A percentile compares a stretch with the other conserved stretches of the same genome.
These are phyloP conservation scores for Philereme transversata DNA, from an alignment of 2,888 invertebrate species.

Conservation along the genomic window DNA sequence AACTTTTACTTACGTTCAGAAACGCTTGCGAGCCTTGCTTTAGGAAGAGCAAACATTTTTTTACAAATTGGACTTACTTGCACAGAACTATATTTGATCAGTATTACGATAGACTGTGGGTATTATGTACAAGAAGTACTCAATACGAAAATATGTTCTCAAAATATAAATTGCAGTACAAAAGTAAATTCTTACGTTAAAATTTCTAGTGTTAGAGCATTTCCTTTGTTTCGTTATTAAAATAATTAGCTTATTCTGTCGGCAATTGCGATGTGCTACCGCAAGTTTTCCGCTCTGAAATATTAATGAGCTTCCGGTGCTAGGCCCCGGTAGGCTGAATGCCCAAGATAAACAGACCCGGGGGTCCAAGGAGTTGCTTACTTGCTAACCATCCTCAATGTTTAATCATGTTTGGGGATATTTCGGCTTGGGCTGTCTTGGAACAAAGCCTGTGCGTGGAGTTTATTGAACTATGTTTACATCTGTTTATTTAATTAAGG, in stretches of 20 bases:
- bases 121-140: constrained; percentile 1
- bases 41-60: no score
- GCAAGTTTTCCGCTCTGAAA: constrained; percentile 36
- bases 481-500: no score
- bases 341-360: constrained; percentile 38
- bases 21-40: no score
- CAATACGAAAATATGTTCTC: constrained; percentile 18
- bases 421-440: constrained; percentile 27
- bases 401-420: constrained; percentile 39
- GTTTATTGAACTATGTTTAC: constrained; percentile 24
- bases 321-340: constrained; percentile 28
- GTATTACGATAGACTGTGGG: no score
- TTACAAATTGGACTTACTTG: no score
- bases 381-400: constrained; percentile 37
- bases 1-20: no score
- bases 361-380: constrained; percentile 37
- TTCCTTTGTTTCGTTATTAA: constrained; percentile 33
- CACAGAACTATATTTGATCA: no score
- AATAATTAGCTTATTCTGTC: constrained; percentile 36
- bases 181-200: no score
- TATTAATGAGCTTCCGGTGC: constrained; percentile 38
- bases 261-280: constrained; percentile 32
- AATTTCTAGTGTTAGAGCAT: constrained; percentile 24
- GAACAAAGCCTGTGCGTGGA: constrained; percentile 17
- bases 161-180: constrained; percentile 24